These are phyloP conservation scores for Balanococcus diminutus DNA, from an alignment of 2,888 invertebrate genomes.

Conservation along the genomic window DNA sequence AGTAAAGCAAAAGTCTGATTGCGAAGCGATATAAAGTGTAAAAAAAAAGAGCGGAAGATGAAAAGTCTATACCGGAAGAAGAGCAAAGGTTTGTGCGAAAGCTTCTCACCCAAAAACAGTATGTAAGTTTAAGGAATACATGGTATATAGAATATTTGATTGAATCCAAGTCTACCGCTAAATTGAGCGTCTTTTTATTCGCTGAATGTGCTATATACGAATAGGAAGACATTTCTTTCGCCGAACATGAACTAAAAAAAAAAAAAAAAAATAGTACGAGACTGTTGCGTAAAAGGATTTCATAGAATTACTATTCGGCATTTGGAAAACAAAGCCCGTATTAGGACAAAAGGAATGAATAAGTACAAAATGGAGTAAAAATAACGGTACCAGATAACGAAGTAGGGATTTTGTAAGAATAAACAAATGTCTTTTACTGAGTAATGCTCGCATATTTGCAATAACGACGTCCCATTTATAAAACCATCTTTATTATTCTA, in stretches of 20 bases:
- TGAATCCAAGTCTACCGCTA: constrained; percentile 40
- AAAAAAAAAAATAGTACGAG: background rate
- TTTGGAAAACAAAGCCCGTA: constrained; percentile 42
- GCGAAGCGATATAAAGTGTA: constrained; percentile 29
- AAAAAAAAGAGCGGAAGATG: constrained; percentile 9
- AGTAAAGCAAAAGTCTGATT: constrained; percentile 32
- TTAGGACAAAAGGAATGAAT: constrained; percentile 35
- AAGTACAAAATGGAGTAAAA: constrained; percentile 42
- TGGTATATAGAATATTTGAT: constrained; percentile 29
- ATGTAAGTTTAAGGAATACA: constrained; percentile 21
- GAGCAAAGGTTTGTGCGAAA: constrained; percentile 17
- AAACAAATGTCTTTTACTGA: constrained; percentile 40
- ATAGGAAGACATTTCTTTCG: constrained; percentile 1
- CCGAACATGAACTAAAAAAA: background rate
- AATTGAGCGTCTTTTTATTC: constrained; percentile 26
- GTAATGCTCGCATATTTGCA: constrained; percentile 40
- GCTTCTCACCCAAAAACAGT: constrained; percentile 29
- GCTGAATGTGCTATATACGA: background rate
- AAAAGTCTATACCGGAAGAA: constrained; percentile 37
- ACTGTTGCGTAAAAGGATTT: constrained; percentile 39
- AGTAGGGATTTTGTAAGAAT: constrained; percentile 37
- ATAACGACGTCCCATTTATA: constrained; percentile 35
- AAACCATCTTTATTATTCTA: constrained; percentile 37
- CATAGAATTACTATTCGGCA: constrained; percentile 33
- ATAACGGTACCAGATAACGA: constrained; percentile 34